Evolutionary conservation across 64 coral and sea anemone species (phyloP).

Genomic region (Stichodactyla mertensii): DNA sequence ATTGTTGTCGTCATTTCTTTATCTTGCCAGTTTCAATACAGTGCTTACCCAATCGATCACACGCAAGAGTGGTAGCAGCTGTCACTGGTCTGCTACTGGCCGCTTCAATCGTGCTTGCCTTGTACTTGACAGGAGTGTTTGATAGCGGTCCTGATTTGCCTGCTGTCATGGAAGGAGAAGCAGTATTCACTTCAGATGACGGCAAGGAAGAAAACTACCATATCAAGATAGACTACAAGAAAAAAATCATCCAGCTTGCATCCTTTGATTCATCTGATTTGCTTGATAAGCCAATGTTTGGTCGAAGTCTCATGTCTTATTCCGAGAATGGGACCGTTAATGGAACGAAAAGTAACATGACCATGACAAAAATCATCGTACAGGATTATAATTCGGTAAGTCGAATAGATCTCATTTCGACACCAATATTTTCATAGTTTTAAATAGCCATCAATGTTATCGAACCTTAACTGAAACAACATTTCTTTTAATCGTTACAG

Average conservation of each 20-base stretch:
- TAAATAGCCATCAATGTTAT: no score
- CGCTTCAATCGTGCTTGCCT: background rate
- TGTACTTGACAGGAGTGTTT: constrained; percentile 13
- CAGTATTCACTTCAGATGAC: constrained; percentile 20
- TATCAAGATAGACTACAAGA: constrained; percentile 37
- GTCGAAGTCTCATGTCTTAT: constrained; percentile 23
- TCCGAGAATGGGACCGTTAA: constrained; percentile 24
- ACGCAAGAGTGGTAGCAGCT: background rate
- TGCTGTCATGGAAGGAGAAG: constrained; percentile 51
- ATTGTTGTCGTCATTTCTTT: background rate
- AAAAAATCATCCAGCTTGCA: constrained; percentile 28
- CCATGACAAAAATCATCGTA: constrained; percentile 39
- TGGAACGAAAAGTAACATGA: background rate
- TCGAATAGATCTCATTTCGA: background rate
- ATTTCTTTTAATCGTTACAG: background rate
- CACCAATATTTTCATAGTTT: no score
- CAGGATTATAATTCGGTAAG: constrained; percentile 46
- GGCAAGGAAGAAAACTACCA: constrained; percentile 37
- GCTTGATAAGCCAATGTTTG: background rate
- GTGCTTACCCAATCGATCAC: background rate
- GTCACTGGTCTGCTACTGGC: constrained; percentile 11
- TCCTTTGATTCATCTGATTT: background rate
- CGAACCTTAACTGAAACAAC: no score
- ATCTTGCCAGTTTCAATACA: background rate
- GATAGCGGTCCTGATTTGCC: constrained; percentile 35